phyloP scores from a whole-genome alignment of 2,888 invertebrate species.

The Diloba caeruleocephala region DNA sequence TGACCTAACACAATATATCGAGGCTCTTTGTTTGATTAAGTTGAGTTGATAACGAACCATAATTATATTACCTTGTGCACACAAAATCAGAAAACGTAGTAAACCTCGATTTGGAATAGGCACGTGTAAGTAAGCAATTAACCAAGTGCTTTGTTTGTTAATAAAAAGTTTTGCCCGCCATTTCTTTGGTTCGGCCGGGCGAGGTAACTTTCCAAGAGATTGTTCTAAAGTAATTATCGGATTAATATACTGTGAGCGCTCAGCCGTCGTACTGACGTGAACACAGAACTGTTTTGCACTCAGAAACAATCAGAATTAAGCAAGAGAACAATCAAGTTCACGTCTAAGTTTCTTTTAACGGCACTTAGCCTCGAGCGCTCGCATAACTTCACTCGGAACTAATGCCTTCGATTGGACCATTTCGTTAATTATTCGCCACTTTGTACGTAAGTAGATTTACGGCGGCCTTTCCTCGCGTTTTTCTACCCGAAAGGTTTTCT shows the following conservation, averaged over 20 bases:
- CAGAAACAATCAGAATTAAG: slow-evolving; percentile 87
- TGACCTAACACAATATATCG: slow-evolving; percentile 14
- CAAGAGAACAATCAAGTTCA: slow-evolving; percentile 84
- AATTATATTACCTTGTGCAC: slow-evolving; percentile 48
- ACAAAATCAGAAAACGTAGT: slow-evolving; percentile 50
- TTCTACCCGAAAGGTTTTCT: slow-evolving; percentile 67
- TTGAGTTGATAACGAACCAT: slow-evolving; percentile 41
- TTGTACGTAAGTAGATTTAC: slow-evolving; percentile 88
- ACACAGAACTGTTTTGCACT: slow-evolving; percentile 79
- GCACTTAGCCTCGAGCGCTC: slow-evolving; percentile 81
- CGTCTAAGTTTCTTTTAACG: slow-evolving; percentile 89
- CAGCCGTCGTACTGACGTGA: slow-evolving; percentile 78
- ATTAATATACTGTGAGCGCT: slow-evolving; percentile 84
- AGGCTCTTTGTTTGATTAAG: slow-evolving; percentile 35
- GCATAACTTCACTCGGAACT: slow-evolving; percentile 85
- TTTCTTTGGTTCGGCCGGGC: slow-evolving; percentile 70
- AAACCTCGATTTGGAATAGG: slow-evolving; percentile 55
- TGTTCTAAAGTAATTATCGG: slow-evolving; percentile 88
- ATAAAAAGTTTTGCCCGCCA: slow-evolving; percentile 75
- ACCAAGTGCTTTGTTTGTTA: slow-evolving; percentile 75
- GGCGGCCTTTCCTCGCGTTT: slow-evolving; percentile 77
- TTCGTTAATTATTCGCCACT: slow-evolving; percentile 89
- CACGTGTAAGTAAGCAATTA: slow-evolving; percentile 74
- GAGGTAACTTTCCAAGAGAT: slow-evolving; percentile 80
- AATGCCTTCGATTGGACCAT: slow-evolving; percentile 88